Evolutionary conservation across 2,113 vertebrate genomes (phyloP), one percentile per base, ranked within the genome.

Genomic region (Peromyscus leucopus): DNA sequence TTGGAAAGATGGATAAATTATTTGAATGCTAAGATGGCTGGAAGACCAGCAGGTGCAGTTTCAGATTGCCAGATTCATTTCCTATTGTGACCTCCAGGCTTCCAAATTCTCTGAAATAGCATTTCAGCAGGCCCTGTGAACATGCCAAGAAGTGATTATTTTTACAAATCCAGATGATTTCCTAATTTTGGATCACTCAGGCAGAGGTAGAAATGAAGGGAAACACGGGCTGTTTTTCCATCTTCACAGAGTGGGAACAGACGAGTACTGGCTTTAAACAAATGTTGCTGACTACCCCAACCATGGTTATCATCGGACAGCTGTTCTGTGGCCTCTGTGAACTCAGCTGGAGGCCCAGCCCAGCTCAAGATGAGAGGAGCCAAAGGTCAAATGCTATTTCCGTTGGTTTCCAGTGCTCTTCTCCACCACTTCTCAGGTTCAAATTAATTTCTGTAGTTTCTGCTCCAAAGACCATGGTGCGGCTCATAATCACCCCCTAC

Each of bases 131-230:
- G 74, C 88, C 92, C 93, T 84, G 89, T 63, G 93, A 95, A 91
- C 96, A 95, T 89, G 97, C 96, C 97, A 98, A 97, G 96, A 97
- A 97, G 96, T 97, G 97, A 98, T 98, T 98, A 96, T 98, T 98
- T 98, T 97, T 97, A 97, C 96, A 98, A 98, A 97, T 96, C 97
- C 96, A 97, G 97, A 98, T 98, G 97, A 98, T 96, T 98, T 98
- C 97, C 97, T 97, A 97, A 97, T 97, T 97, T 97, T 95, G 95
- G 95, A 95, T 76, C 9, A 88, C 93, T 95, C 88, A 57, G 28
- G 95, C 92, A 67, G 94, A 95, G 95, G 97, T 83, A 96, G 94
- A 91, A 96, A 79, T 26, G 59, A 92, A 95, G 88, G 96, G 85
- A 92, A 94, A 71, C 91, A 48, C 65, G n/a, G 95, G 42, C 87